These are phyloP conservation scores for Rotaria macrura DNA, from an alignment of 2,888 invertebrate species.

Conservation along the genomic window DNA sequence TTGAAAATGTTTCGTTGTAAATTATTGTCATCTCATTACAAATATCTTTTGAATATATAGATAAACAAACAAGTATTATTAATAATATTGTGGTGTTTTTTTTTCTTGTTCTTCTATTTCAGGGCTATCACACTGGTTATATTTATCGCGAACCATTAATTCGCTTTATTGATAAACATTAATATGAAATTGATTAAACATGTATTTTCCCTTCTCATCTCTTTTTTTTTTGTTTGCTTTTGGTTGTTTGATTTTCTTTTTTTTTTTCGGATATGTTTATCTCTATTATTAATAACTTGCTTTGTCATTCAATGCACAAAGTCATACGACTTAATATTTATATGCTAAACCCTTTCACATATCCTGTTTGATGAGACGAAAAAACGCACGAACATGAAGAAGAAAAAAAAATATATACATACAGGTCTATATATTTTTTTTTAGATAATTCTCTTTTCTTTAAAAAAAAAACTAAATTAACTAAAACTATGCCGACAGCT, in stretches of 20 bases:
- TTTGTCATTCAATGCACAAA: neutral
- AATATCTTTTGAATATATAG: no score
- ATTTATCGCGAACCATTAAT: slow-evolving; percentile 83
- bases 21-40: no score
- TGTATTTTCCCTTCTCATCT: neutral
- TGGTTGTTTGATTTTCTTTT: no score
- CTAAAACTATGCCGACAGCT: neutral
- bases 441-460: neutral
- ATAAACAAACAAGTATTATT: no score
- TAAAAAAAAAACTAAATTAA: neutral
- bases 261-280: neutral
- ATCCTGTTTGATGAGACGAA: neutral
- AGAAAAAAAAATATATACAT: neutral
- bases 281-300: neutral
- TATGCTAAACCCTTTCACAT: neutral
- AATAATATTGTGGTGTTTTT: no score
- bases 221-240: neutral
- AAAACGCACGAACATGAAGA: no score
- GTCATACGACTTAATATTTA: neutral
- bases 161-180: slow-evolving; percentile 56
- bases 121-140: slow-evolving; percentile 88
- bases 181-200: neutral
- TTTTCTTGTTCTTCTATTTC: neutral
- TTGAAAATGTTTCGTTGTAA: no score
- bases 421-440: neutral